These are phyloP conservation scores for Formica exsecta DNA, from an alignment of 1,140 invertebrate genomes.

Conservation along the genomic window DNA sequence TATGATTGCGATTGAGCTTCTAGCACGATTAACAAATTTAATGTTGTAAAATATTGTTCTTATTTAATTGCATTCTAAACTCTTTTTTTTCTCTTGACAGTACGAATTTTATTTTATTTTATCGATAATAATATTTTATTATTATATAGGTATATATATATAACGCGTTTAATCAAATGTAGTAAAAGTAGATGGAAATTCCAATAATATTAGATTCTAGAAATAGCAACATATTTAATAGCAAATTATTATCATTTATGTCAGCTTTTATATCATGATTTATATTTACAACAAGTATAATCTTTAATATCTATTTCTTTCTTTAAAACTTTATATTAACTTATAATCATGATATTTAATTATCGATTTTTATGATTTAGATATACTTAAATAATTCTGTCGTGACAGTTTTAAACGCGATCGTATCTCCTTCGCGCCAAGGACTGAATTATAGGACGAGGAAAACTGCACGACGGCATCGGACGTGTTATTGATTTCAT, in stretches of 20 bases:
- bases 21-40: neutral
- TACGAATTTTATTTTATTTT: neutral
- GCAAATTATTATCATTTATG: neutral
- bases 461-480: constrained; percentile 60
- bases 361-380: neutral
- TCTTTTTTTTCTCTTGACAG: neutral
- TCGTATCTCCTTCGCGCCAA: constrained; percentile 13
- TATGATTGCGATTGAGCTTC: neutral
- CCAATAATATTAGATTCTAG: neutral
- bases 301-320: neutral
- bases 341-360: neutral
- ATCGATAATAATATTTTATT: neutral
- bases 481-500: constrained; percentile 84
- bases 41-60: neutral
- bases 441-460: constrained; percentile 67
- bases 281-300: neutral
- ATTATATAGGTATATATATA: neutral
- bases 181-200: neutral
- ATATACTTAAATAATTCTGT: neutral
- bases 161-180: neutral
- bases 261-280: neutral
- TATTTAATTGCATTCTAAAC: neutral
- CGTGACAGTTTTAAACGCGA: neutral
- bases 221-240: neutral
- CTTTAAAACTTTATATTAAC: neutral